Base-by-base conservation (phyloP, 2,797 vertebrate species). In the Novumbra hubbsi region DNA sequence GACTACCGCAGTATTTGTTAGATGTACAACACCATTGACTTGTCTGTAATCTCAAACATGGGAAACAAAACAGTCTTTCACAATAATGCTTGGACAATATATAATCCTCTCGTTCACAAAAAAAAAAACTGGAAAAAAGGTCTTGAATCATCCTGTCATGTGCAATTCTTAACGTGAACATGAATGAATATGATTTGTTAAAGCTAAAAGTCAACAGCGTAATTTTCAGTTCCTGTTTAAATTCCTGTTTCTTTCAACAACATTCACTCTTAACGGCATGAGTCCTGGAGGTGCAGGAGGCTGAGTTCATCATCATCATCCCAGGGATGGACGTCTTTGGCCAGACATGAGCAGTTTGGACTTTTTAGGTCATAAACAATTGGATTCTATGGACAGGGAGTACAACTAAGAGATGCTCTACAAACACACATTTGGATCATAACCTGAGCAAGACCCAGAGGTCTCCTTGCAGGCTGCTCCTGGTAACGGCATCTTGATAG, bases 11-110 rank as follows among this genome's bases (percentile, higher is more conserved):
- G 60, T 6, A 45, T 24, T 52, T 55, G 63, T 65, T 71, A 71
- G 45, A 27, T 38, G 27, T 66, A 66, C 24, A 12, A 24, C 55
- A 57, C 38, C n/a, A 16, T 68, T 48, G 55, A 30, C 27, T 24
- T 30, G 52, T n/a, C 17, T 62, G 19, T 50, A 69, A 78, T 69
- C 50, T 34, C 5, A 34, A 78, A 73, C 67, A 66, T 81, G 70
- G 45, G 73, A 65, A 72, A 52, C 17, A 75, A 65, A 72, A 52
- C 11, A 17, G n/a, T 24, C 45, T 28, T 50, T 62, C 67, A 75
- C 52, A 49, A 64, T 38, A 41, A 19, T 14, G 21, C 9, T n/a
- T 64, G 28, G 28, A 28, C 28, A 30, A 27, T 28, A 32, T 57
- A 57, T 9, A 57, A 24, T 12, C 7, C n/a, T 24, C 21, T 57